phyloP scores from a whole-genome alignment of 2,113 vertebrate genomes.

The Anguilla japonica region DNA sequence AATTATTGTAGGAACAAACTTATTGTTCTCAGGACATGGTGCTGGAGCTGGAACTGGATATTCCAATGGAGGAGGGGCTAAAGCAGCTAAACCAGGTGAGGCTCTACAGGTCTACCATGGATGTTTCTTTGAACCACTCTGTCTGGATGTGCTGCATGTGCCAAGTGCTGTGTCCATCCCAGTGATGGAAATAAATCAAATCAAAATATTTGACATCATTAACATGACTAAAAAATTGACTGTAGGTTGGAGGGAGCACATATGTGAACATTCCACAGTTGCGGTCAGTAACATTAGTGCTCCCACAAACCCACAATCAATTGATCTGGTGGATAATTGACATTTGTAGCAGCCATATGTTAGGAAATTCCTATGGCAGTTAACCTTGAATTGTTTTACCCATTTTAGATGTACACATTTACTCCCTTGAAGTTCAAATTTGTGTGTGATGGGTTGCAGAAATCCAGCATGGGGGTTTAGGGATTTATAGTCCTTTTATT shows the following conservation, averaged over 20 bases:
- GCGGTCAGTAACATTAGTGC: no score
- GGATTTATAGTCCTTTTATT: neutral
- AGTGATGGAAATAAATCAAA: neutral
- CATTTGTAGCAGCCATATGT: no score
- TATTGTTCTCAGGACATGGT: neutral
- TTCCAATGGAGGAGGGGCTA: neutral
- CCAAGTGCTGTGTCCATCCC: neutral
- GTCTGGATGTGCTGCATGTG: neutral
- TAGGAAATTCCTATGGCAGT: neutral
- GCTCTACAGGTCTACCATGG: neutral
- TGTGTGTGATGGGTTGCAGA: neutral
- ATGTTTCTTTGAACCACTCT: neutral
- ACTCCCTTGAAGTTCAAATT: neutral
- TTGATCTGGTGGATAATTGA: no score
- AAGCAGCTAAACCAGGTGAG: constrained; percentile 19
- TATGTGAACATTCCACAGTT: no score
- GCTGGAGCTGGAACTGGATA: constrained; percentile 9
- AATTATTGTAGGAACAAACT: neutral
- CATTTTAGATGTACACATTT: neutral
- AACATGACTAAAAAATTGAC: no score
- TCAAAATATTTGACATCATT: neutral
- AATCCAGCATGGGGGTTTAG: neutral
- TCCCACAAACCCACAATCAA: no score
- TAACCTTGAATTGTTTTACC: neutral
- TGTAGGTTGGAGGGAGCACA: no score